Conservation (phyloP, 1,140 invertebrate genomes). For the Hesperophylax magnus region DNA sequence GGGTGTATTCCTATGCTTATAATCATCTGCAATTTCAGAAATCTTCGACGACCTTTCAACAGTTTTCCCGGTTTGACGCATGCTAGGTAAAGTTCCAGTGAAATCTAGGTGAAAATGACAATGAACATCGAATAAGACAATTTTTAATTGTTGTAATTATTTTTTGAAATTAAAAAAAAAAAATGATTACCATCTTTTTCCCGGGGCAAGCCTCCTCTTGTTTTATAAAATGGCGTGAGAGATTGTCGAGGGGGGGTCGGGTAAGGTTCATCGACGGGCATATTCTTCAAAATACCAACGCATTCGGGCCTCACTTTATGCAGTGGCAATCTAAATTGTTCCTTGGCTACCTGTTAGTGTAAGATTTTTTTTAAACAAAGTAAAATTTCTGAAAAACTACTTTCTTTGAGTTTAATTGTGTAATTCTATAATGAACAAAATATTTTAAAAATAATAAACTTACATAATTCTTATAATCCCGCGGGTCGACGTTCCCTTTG, state of each 20-base stretch:
- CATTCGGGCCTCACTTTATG: slow-evolving; percentile 76
- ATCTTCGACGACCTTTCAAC: slow-evolving; percentile 71
- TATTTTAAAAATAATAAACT: neutral
- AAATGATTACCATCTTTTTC: neutral
- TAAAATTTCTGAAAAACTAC: slow-evolving; percentile 46
- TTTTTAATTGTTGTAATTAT: neutral
- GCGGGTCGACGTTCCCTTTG: slow-evolving; percentile 68
- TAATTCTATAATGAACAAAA: neutral
- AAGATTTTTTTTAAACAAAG: neutral
- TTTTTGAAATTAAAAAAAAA: neutral
- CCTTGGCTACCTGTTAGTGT: slow-evolving; percentile 71
- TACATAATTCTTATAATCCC: slow-evolving; percentile 50
- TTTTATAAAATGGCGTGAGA: slow-evolving; percentile 16
- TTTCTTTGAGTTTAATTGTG: neutral
- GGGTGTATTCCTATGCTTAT: slow-evolving; percentile 74
- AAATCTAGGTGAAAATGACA: slow-evolving; percentile 21
- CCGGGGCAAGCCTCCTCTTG: neutral
- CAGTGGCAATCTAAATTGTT: slow-evolving; percentile 77
- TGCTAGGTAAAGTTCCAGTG: slow-evolving; percentile 61
- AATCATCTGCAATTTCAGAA: slow-evolving; percentile 80
- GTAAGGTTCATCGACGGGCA: slow-evolving; percentile 72
- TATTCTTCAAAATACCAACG: slow-evolving; percentile 72
- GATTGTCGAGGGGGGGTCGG: slow-evolving; percentile 63
- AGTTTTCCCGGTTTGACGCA: slow-evolving; percentile 69
- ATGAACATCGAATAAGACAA: neutral